Conservation (phyloP, 1,140 invertebrate genomes). For the Tetranychus urticae region DNA sequence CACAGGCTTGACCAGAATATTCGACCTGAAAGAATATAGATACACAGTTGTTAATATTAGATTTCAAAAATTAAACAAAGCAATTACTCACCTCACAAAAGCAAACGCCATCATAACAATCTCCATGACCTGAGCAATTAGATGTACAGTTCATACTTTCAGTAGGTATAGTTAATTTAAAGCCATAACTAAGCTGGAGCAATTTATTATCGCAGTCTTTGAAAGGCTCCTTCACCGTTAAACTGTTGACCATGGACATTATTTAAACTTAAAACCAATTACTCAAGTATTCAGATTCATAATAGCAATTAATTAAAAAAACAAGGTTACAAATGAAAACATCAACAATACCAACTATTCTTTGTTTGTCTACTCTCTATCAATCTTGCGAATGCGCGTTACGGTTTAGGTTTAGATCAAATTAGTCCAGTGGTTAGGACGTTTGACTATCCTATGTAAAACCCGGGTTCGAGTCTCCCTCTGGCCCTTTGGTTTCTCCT, state of each 20-base stretch:
- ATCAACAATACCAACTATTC: too few relatives aligned
- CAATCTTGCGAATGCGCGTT: too few relatives aligned
- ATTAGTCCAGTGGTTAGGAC: too few relatives aligned
- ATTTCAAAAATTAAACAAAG: neutral
- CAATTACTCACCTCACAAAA: conserved; percentile 49
- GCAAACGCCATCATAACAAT: conserved; percentile 70
- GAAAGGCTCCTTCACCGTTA: neutral
- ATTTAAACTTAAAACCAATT: too few relatives aligned
- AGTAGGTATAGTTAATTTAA: neutral
- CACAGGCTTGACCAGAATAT: conserved; percentile 36
- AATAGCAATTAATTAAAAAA: too few relatives aligned
- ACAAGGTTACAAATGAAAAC: too few relatives aligned
- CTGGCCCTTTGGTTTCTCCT: too few relatives aligned
- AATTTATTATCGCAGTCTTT: neutral
- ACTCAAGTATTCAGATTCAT: too few relatives aligned
- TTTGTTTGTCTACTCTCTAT: too few relatives aligned
- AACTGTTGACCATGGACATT: neutral
- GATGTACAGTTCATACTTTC: conserved; percentile 21
- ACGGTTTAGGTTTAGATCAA: too few relatives aligned
- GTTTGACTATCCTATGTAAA: too few relatives aligned
- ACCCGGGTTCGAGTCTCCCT: too few relatives aligned
- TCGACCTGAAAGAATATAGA: conserved; percentile 28
- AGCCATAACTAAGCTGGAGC: neutral
- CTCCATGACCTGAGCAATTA: conserved; percentile 64
- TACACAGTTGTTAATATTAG: neutral